Base-by-base conservation (phyloP, 2,797 vertebrate genomes). In the Percopsis omiscomaycus region DNA sequence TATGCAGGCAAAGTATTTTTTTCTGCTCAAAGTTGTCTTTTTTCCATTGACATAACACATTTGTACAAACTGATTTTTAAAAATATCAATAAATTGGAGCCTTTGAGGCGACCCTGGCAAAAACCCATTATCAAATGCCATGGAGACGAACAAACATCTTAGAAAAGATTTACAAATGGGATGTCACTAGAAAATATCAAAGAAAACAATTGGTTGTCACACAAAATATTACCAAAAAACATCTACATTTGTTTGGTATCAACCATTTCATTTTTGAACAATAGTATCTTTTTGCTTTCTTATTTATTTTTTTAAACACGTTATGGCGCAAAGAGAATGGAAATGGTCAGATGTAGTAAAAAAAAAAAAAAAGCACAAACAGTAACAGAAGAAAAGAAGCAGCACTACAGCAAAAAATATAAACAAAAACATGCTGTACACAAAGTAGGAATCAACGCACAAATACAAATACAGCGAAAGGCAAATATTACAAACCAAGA, bases 111-210 rank as follows among this genome's bases (percentile, higher is more conserved):
- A 94, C 95, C 92, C 94, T 95, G 94, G 94, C 93, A 95, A 95
- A 95, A 95, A 86, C 67, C 90, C 92, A 93, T 94, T 94, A 95
- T 94, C 95, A 96, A 95, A 95, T 92, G 93, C 93, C 94, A 95
- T 93, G 91, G 93, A 91, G 92, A 91, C 93, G 92, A 93, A 94
- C 85, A 87, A 90, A 94, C 89, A 93, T 94, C 91, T 93, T 93
- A 95, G 93, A 94, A 96, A 96, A 94, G 94, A 95, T 95, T 96
- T 97, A 96, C 94, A 97, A 97, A 97, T 96, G 96, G 97, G 95
- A 96, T 97, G 95, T 95, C 95, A 95, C 95, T 96, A 96, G 94
- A 96, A 98, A 98, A 92, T 92, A 90, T 91, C 75, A 89, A 92
- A 91, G 84, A 89, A 86, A 74, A 88, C 90, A 90, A 77, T 86